Conservation (phyloP, 2,888 invertebrate species). For the Tetramorium bicarinatum region DNA sequence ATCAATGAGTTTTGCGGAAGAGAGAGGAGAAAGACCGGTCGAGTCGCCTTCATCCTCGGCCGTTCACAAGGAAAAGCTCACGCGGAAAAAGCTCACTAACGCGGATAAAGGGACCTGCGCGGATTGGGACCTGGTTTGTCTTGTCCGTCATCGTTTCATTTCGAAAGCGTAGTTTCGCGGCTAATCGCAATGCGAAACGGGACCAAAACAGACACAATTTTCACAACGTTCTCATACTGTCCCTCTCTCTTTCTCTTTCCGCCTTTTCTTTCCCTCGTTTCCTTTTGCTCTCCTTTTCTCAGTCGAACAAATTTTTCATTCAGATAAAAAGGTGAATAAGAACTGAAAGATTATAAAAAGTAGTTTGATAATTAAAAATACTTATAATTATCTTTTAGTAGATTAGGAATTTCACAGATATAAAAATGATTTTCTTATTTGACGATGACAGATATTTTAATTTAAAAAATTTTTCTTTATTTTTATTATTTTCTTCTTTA, state of each 20-base stretch:
- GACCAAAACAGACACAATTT: constrained; percentile 82
- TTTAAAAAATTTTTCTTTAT: background rate
- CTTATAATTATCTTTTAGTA: constrained; percentile 1
- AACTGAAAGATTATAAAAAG: background rate
- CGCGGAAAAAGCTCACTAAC: constrained; percentile 53
- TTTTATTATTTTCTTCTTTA: background rate
- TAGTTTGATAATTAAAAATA: background rate
- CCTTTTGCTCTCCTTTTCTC: background rate
- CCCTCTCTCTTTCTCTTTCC: constrained; percentile 62
- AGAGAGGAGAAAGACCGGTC: constrained; percentile 13
- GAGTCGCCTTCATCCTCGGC: constrained; percentile 60
- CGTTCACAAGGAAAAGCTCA: constrained; percentile 63
- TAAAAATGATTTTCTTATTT: background rate
- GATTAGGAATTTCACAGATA: constrained; percentile 21
- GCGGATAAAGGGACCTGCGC: constrained; percentile 62
- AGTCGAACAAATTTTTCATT: constrained; percentile 18
- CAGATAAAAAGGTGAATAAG: constrained; percentile 13
- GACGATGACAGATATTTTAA: background rate
- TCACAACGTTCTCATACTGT: constrained; percentile 74
- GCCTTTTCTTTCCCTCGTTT: constrained; percentile 9
- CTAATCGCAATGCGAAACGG: constrained; percentile 82
- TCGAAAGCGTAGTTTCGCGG: constrained; percentile 76
- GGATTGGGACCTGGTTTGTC: constrained; percentile 80
- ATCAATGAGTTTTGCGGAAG: constrained; percentile 24
- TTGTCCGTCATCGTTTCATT: constrained; percentile 81